Conservation (phyloP, 1,140 invertebrate species). For the Euwallacea fornicatus region DNA sequence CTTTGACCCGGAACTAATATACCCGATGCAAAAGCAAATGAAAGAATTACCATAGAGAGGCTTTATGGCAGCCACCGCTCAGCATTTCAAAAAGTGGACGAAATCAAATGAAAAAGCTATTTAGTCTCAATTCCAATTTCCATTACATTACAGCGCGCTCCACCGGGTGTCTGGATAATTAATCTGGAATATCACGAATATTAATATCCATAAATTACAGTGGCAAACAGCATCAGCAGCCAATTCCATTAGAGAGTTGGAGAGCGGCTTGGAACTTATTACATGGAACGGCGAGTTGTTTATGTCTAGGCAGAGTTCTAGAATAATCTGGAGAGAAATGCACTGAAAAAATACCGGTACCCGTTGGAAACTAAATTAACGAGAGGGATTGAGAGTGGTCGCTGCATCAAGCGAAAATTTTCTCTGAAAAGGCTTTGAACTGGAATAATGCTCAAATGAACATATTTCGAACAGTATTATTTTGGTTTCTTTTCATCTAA, state of each 20-base stretch:
- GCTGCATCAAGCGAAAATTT: no score
- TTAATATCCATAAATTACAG: slow-evolving; percentile 51
- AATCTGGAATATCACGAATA: slow-evolving; percentile 49
- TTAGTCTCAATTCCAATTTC: slow-evolving; percentile 40
- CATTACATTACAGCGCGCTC: slow-evolving; percentile 43
- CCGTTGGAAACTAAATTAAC: no score
- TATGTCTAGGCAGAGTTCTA: no score
- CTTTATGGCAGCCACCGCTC: slow-evolving; percentile 9
- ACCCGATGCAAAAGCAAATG: slow-evolving; percentile 17
- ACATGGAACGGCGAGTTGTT: not conserved
- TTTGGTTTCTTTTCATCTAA: no score
- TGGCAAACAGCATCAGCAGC: slow-evolving; percentile 48
- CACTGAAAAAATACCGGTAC: no score
- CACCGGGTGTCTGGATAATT: slow-evolving; percentile 44
- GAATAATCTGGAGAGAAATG: no score
- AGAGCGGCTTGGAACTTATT: slow-evolving; percentile 22
- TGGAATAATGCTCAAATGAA: no score
- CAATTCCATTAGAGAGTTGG: slow-evolving; percentile 50
- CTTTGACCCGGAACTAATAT: not conserved
- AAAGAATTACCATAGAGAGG: slow-evolving; percentile 23
- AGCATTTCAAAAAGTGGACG: slow-evolving; percentile 34
- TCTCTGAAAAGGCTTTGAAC: no score
- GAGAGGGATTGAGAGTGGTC: no score
- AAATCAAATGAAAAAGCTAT: slow-evolving; percentile 41
- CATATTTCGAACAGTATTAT: no score